phyloP scores from a whole-genome alignment of 2,113 vertebrate species.

The Callospermophilus lateralis region DNA sequence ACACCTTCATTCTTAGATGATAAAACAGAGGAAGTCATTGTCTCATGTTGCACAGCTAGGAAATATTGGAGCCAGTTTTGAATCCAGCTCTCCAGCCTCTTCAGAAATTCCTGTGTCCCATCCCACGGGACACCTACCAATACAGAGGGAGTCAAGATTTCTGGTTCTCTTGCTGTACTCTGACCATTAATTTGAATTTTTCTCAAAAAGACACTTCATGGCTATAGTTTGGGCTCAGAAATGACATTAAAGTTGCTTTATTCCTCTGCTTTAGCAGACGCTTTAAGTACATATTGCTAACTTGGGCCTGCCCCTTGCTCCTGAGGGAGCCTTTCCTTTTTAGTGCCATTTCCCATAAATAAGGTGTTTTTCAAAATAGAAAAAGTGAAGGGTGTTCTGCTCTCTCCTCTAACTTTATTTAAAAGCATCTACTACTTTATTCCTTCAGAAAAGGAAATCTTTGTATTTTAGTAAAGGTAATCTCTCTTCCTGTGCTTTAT shows the following conservation, averaged over 20 bases:
- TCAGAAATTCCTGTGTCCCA: background rate
- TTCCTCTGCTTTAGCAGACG: background rate
- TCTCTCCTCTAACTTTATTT: background rate
- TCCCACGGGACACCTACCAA: background rate
- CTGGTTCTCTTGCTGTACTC: background rate
- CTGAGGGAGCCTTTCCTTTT: background rate
- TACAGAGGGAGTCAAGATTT: background rate
- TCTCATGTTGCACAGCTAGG: background rate
- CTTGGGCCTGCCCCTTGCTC: background rate
- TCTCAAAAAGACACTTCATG: background rate
- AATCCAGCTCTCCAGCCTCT: background rate
- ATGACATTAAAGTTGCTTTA: background rate
- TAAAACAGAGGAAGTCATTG: background rate
- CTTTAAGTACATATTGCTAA: background rate
- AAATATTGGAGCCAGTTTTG: background rate
- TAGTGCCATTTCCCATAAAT: background rate
- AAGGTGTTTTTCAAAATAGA: constrained; percentile 12
- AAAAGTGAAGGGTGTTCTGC: background rate
- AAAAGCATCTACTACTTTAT: background rate
- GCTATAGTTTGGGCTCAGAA: background rate
- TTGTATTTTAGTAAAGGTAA: background rate
- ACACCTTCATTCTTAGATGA: background rate
- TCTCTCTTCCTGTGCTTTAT: background rate
- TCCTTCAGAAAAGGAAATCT: constrained; percentile 7
- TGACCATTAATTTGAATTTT: background rate